phyloP scores from a whole-genome alignment of 2,113 vertebrate genomes.

The Elgaria multicarinata region DNA sequence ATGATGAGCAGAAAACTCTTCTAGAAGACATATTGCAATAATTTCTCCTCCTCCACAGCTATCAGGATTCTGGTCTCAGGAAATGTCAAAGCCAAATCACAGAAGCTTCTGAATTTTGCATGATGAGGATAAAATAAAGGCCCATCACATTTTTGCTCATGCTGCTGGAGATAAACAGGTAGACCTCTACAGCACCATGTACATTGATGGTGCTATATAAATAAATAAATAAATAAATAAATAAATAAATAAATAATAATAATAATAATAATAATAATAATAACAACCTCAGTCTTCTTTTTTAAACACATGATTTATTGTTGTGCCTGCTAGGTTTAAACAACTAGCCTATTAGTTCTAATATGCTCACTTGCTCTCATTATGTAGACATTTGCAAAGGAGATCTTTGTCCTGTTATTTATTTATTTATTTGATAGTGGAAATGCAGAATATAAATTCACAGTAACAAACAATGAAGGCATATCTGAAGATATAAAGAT shows the following conservation, averaged over 20 bases:
- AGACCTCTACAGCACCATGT: no score
- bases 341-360: not conserved
- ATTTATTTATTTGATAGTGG: not conserved
- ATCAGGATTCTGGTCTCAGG: not conserved
- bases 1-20: not conserved
- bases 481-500: not conserved
- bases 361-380: not conserved
- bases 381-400: not conserved
- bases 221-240: no score
- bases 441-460: not conserved
- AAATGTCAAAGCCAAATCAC: slow-evolving; percentile 23
- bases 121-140: not conserved
- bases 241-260: no score
- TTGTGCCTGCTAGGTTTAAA: not conserved
- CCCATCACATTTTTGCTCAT: not conserved
- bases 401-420: not conserved
- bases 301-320: not conserved
- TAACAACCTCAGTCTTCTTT: no score
- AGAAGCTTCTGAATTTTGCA: slow-evolving; percentile 9
- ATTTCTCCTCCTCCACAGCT: slow-evolving; percentile 1
- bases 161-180: not conserved
- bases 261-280: no score
- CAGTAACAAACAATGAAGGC: not conserved
- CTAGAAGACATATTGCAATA: not conserved
- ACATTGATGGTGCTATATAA: no score